Base-by-base conservation (phyloP, 2,888 invertebrate species). In the Agriopis marginaria region DNA sequence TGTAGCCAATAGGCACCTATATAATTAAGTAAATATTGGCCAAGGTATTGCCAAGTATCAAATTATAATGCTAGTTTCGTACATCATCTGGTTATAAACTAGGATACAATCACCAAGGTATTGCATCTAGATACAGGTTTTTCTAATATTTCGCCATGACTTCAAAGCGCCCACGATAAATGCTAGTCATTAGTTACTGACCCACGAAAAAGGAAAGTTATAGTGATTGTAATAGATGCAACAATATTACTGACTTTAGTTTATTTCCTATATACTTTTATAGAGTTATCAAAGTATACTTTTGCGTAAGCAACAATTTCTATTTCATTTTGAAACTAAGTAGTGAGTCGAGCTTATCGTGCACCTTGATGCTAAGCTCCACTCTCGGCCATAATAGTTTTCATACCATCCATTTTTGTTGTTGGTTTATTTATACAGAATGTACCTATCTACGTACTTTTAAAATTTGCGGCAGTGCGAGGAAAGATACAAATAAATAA, bases 61-160 rank as follows among this genome's bases (percentile, higher is more conserved):
- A 68, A 67, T 61, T 67, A 66, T 58, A 64, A 63, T 66, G 45
- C 66, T 40, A 63, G 65, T 73, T 71, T 65, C 47, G 69, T 66
- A 63, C 66, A 67, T 66, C 60, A 65, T 71, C 61, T 63, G 51
- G 54, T 58, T 70, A 61, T 66, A 68, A 51, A 54, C 55, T 63
- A 45, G 64, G 61, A 64, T 72, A 75, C 74, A 72, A 74, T 74
- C 72, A 66, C 74, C 59, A 62, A 55, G 42, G 42, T 66, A 56
- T 72, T 67, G 67, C 63, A 68, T 66, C 60, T 54, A 69, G 66
- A 56, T 72, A 66, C 73, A 54, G 74, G 73, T 73, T 73, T 71
- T 76, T 75, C 51, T 63, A 67, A 72, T 58, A 61, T 75, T 74
- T 68, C 66, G 70, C 53, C 72, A 74, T 63, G 47, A 66, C 50